Conservation (phyloP, 2,797 vertebrate species). For the Sebastes paucispinis region DNA sequence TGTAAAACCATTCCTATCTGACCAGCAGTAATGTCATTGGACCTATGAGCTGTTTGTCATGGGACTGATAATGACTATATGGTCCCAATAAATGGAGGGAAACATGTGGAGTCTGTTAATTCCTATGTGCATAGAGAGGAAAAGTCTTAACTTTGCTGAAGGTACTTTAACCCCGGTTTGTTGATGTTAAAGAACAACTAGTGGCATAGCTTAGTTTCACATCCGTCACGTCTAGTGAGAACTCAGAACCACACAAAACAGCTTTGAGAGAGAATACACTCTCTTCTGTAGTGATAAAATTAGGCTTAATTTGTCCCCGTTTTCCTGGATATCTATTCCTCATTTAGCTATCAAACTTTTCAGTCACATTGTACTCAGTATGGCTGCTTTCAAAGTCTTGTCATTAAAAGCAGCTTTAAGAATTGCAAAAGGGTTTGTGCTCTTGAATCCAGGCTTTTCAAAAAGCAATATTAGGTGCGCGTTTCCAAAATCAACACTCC, state of each 20-base stretch:
- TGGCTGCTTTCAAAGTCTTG: not conserved
- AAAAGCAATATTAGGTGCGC: not conserved
- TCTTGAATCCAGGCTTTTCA: not conserved
- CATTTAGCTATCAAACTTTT: not conserved
- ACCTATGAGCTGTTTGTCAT: conserved; percentile 10
- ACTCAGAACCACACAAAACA: not conserved
- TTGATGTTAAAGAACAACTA: conserved; percentile 30
- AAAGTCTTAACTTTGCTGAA: not conserved
- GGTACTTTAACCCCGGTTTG: not conserved
- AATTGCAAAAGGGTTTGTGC: not conserved
- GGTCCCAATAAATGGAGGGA: not conserved
- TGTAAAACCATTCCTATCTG: not conserved
- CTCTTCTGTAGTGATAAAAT: not conserved
- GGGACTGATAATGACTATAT: not conserved
- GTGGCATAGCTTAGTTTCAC: not conserved
- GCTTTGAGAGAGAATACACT: not conserved
- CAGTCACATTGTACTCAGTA: not conserved
- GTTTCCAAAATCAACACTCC: not conserved
- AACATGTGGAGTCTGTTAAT: not conserved
- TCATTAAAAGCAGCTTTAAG: not conserved
- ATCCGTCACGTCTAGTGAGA: not conserved
- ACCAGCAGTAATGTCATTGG: not conserved
- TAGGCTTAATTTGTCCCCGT: not conserved
- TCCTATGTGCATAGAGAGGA: not conserved
- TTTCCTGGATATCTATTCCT: not conserved